Percentiles rank a stretch among this genome's conserved stretches.
These are phyloP conservation scores for Neosilurus mollespiculum DNA, from an alignment of 2,797 vertebrate genomes.

Conservation along the genomic window DNA sequence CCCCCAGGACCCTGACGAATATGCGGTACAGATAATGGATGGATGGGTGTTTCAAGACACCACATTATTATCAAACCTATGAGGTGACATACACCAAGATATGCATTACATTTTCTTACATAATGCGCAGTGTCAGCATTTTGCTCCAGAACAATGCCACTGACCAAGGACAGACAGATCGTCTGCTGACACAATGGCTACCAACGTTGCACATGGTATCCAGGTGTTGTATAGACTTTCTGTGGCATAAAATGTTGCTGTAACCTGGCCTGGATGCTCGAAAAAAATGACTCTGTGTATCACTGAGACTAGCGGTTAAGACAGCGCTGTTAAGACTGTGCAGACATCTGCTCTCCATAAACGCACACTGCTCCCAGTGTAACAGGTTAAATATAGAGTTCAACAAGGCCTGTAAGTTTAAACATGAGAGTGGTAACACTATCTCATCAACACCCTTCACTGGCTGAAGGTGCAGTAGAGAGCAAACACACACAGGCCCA, in stretches of 20 bases:
- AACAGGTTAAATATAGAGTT: constrained; percentile 48
- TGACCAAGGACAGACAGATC: background rate
- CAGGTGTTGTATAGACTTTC: background rate
- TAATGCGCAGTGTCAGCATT: background rate
- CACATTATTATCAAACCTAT: background rate
- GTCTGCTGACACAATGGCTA: background rate
- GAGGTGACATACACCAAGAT: background rate
- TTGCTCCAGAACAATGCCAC: no score
- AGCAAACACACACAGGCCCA: background rate
- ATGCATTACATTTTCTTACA: background rate
- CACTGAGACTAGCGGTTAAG: background rate
- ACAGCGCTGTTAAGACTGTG: constrained; percentile 18
- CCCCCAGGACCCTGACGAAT: no score
- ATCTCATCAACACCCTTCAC: constrained; percentile 26
- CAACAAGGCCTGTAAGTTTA: constrained; percentile 39
- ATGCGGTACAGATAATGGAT: no score
- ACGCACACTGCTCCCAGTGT: background rate
- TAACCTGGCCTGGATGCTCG: background rate
- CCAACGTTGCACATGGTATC: background rate
- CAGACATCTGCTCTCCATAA: constrained; percentile 38
- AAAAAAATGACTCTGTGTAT: background rate
- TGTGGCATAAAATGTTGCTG: background rate
- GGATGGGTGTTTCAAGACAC: background rate
- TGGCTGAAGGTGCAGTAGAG: constrained; percentile 21
- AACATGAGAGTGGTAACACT: constrained; percentile 44